Evolutionary conservation across 2,888 invertebrate genomes (phyloP).

Genomic region (Helicoverpa assulta): DNA sequence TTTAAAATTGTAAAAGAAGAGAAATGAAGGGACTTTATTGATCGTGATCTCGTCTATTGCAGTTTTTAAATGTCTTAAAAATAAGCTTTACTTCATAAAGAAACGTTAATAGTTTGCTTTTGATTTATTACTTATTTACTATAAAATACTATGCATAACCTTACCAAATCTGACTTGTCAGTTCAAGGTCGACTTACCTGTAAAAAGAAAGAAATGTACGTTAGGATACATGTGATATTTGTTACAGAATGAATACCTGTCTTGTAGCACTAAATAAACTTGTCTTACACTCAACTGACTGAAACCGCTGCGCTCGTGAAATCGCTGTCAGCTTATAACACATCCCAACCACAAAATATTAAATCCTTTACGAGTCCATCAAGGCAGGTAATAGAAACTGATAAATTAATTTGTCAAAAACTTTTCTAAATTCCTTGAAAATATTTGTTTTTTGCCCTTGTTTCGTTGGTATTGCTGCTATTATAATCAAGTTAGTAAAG

Average conservation of each 20-base stretch:
- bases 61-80: too few relatives aligned
- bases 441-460: constrained; percentile 51
- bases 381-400: constrained; percentile 66
- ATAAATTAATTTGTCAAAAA: constrained; percentile 71
- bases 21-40: too few relatives aligned
- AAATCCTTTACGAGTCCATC: constrained; percentile 68
- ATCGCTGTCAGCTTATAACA: constrained; percentile 27
- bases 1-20: not conserved
- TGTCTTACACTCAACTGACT: too few relatives aligned
- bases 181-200: constrained; percentile 42
- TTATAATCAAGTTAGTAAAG: constrained; percentile 44
- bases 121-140: not conserved
- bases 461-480: constrained; percentile 43
- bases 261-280: not conserved
- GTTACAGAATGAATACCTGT: not conserved
- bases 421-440: constrained; percentile 52
- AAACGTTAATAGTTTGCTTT: too few relatives aligned
- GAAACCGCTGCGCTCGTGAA: not conserved
- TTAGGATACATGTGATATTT: not conserved
- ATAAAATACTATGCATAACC: not conserved
- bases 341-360: constrained; percentile 51
- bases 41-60: too few relatives aligned
- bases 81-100: too few relatives aligned
- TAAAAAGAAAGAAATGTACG: constrained; percentile 8
- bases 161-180: constrained; percentile 11